Conservation (phyloP, 2,888 invertebrate species). For the Nineta flava region DNA sequence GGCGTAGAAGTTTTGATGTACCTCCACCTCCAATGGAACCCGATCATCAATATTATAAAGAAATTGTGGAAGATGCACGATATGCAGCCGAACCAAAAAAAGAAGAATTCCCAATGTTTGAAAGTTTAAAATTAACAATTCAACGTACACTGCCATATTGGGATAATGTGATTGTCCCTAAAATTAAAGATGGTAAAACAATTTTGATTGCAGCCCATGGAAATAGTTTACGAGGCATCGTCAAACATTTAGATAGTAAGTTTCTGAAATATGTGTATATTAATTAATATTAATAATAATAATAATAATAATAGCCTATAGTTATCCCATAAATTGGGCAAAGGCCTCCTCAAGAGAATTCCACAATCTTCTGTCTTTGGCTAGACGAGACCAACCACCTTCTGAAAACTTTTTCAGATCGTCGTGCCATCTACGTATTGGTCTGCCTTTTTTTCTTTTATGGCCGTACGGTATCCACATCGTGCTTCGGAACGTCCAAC, state of each 20-base stretch:
- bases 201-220: conserved; percentile 81
- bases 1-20: conserved; percentile 76
- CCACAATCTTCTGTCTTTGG: no score
- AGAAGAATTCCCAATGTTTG: conserved; percentile 68
- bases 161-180: conserved; percentile 73
- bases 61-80: conserved; percentile 62
- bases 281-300: background rate
- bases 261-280: conserved; percentile 8
- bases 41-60: conserved; percentile 60
- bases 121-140: conserved; percentile 73
- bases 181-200: conserved; percentile 66
- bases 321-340: no score
- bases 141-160: conserved; percentile 77
- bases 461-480: no score
- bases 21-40: conserved; percentile 74
- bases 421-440: no score
- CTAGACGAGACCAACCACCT: no score
- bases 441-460: no score
- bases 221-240: conserved; percentile 74
- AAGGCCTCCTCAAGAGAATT: no score
- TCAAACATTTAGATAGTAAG: conserved; percentile 65
- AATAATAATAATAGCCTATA: no score
- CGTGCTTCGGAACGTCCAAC: no score
- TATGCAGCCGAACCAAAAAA: conserved; percentile 51
- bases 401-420: no score